A percentile compares a stretch with the other conserved stretches of the same genome.
These are phyloP conservation scores for Liodrosophila aerea DNA, from an alignment of 2,888 invertebrate genomes.

Conservation along the genomic window DNA sequence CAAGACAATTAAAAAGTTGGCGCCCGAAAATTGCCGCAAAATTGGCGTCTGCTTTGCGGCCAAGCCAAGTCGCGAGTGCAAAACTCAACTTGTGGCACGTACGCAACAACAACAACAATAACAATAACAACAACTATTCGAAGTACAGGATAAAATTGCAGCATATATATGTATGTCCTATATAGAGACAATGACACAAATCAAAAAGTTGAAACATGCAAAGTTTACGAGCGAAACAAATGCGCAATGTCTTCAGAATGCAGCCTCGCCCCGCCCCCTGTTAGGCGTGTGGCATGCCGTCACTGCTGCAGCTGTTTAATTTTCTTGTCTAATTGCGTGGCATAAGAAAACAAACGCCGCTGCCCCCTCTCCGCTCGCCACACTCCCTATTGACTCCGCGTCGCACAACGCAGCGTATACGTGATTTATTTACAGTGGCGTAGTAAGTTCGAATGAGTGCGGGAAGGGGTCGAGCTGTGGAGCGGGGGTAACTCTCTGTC, in stretches of 20 bases:
- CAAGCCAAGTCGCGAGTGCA: slow-evolving; percentile 33
- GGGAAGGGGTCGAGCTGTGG: not conserved
- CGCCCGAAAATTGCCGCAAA: slow-evolving; percentile 54
- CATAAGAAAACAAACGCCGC: slow-evolving; percentile 28
- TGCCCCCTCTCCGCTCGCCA: not conserved
- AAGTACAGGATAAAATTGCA: slow-evolving; percentile 14
- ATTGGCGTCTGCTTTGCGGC: slow-evolving; percentile 45
- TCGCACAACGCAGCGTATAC: slow-evolving; percentile 57
- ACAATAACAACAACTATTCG: slow-evolving; percentile 10
- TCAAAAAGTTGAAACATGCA: slow-evolving; percentile 64
- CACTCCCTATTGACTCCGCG: too few species aligned
- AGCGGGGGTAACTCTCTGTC: slow-evolving; percentile 22
- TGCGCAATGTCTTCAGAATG: slow-evolving; percentile 12
- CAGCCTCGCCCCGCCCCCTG: not conserved
- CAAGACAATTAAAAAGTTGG: slow-evolving; percentile 74
- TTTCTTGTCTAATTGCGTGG: slow-evolving; percentile 57
- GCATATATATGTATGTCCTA: too few species aligned
- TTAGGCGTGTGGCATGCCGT: too few species aligned
- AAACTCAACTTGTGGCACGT: slow-evolving; percentile 71
- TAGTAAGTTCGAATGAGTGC: not conserved
- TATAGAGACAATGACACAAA: slow-evolving; percentile 63
- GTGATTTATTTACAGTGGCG: slow-evolving; percentile 57
- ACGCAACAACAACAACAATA: slow-evolving; percentile 37
- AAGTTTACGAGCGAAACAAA: slow-evolving; percentile 35
- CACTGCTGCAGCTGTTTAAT: slow-evolving; percentile 25